Conservation (phyloP, 2,888 invertebrate genomes). For the Aporophyla nigra region DNA sequence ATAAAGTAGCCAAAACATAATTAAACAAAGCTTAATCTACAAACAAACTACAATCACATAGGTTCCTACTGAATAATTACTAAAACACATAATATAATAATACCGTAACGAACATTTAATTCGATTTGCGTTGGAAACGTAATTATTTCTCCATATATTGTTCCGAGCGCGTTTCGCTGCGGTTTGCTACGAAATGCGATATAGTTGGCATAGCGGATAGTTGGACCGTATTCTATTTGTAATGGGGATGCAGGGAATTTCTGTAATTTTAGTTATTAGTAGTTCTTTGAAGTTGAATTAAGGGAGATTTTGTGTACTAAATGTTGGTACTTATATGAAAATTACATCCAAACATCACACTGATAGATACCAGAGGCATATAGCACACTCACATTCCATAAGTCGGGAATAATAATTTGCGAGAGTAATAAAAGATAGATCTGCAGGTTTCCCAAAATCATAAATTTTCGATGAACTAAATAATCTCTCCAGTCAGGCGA, state of each 20-base stretch:
- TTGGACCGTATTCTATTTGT: background rate
- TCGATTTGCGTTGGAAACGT: slow-evolving; percentile 34
- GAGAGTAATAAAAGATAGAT: background rate
- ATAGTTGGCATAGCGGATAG: background rate
- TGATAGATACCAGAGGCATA: background rate
- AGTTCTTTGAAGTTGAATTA: background rate
- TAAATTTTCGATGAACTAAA: background rate
- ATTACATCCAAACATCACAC: background rate
- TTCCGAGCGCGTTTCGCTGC: slow-evolving; percentile 26
- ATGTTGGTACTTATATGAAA: no score
- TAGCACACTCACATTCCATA: background rate
- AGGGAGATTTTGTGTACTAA: background rate
- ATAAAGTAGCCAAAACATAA: background rate
- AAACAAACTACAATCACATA: background rate
- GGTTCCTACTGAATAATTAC: background rate
- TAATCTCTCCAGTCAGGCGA: no score
- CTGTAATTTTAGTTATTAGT: slow-evolving; percentile 11
- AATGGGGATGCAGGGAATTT: background rate
- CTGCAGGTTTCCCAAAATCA: background rate
- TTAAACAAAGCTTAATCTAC: background rate
- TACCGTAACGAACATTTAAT: slow-evolving; percentile 47
- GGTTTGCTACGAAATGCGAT: slow-evolving; percentile 36
- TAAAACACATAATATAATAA: background rate
- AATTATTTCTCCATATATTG: slow-evolving; percentile 49
- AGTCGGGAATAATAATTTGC: background rate